Evolutionary conservation across 92 coral and sea anemone genomes (phyloP).

Genomic region (Micromussa lordhowensis): DNA sequence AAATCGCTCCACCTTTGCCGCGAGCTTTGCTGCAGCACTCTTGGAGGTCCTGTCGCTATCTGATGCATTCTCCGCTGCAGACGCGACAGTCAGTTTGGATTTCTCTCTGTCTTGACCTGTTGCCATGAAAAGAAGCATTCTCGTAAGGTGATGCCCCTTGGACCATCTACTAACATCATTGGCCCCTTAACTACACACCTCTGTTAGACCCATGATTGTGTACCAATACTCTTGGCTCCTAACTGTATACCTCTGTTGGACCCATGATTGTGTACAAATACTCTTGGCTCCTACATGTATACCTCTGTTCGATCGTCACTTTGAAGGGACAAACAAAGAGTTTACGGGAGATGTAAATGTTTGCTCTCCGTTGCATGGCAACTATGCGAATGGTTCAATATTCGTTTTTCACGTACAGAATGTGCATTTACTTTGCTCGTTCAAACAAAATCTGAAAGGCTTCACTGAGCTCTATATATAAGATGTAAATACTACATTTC

Average conservation of each 20-base stretch:
- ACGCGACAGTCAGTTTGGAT: slow-evolving; percentile 31
- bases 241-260: background rate
- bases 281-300: background rate
- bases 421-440: no score
- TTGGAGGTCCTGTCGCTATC: slow-evolving; percentile 35
- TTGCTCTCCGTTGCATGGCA: no score
- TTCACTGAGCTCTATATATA: background rate
- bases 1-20: slow-evolving; percentile 71
- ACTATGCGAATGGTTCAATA: no score
- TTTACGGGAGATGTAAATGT: background rate
- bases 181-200: no score
- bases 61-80: slow-evolving; percentile 20
- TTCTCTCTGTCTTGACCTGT: slow-evolving; percentile 42
- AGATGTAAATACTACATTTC: background rate
- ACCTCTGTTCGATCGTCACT: background rate
- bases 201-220: no score
- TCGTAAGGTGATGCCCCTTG: no score
- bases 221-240: no score
- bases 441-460: background rate
- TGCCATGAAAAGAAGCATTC: background rate
- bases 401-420: no score
- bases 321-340: background rate
- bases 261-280: no score
- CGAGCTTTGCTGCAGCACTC: slow-evolving; percentile 61
- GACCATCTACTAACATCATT: no score